Conservation (phyloP, 2,888 invertebrate species). For the Odontocolon sp. region DNA sequence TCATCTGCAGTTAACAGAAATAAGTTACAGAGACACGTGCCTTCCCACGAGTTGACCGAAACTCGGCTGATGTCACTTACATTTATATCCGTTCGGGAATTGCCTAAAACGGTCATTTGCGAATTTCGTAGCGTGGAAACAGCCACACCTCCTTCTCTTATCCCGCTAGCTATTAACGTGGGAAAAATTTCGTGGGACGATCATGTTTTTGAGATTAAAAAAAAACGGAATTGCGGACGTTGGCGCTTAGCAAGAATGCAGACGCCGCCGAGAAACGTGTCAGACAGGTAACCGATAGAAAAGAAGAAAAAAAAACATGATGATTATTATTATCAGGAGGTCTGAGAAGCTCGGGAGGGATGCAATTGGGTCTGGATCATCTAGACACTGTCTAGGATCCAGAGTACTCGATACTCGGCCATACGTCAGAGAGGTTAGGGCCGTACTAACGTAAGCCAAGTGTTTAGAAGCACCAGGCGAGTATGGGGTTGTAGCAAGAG, state of each 20-base stretch:
- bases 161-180: conserved; percentile 14
- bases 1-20: too few species aligned
- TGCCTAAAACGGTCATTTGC: neutral
- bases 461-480: conserved; percentile 78
- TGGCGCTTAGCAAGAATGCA: conserved; percentile 7
- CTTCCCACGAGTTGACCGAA: conserved; percentile 8
- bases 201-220: neutral
- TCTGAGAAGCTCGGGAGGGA: neutral
- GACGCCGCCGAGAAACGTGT: neutral
- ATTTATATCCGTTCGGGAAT: neutral
- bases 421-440: conserved; percentile 67
- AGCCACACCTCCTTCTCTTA: neutral
- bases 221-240: neutral
- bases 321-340: too few species aligned
- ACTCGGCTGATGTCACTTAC: neutral
- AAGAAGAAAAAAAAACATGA: conserved; percentile 8
- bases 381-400: conserved; percentile 34
- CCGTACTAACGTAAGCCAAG: conserved; percentile 69
- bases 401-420: conserved; percentile 1
- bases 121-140: neutral
- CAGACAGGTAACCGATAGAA: neutral
- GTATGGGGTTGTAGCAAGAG: conserved; percentile 69
- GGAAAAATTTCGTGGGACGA: conserved; percentile 17
- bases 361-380: conserved; percentile 3
- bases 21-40: neutral